These are phyloP conservation scores for Gymnoscelis rufifasciata DNA, from an alignment of 2,888 invertebrate species.

Conservation along the genomic window DNA sequence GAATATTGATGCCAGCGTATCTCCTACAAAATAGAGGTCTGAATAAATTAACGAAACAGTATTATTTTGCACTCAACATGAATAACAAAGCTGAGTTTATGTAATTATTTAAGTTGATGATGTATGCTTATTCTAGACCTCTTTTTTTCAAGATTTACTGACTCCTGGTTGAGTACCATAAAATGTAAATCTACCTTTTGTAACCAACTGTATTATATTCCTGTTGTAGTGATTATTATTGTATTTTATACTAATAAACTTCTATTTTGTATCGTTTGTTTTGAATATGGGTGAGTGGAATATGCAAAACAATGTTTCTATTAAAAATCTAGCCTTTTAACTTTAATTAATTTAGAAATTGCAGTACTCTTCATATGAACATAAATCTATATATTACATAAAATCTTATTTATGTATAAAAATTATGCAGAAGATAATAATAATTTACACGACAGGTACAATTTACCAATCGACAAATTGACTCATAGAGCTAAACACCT, in stretches of 20 bases:
- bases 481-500: slow-evolving; percentile 17
- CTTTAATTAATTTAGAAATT: slow-evolving; percentile 46
- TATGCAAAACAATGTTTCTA: slow-evolving; percentile 55
- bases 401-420: slow-evolving; percentile 37
- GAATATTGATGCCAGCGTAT: not conserved
- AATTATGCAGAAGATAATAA: slow-evolving; percentile 52
- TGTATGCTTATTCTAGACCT: not conserved
- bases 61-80: too few relatives aligned
- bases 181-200: slow-evolving; percentile 3
- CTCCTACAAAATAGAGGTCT: not conserved
- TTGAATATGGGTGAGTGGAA: slow-evolving; percentile 38
- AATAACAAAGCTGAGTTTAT: too few relatives aligned
- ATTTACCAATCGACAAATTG: slow-evolving; percentile 19
- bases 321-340: slow-evolving; percentile 62
- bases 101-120: too few relatives aligned
- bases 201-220: slow-evolving; percentile 13
- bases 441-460: slow-evolving; percentile 38
- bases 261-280: slow-evolving; percentile 21
- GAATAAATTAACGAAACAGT: too few relatives aligned
- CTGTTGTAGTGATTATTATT: slow-evolving; percentile 19
- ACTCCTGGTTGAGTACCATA: not conserved
- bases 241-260: slow-evolving; percentile 27
- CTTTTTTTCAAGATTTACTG: slow-evolving; percentile 1
- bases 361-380: slow-evolving; percentile 31
- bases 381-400: slow-evolving; percentile 34